These are phyloP conservation scores for Pelodytes ibericus DNA, from an alignment of 2,797 vertebrate genomes.

Conservation along the genomic window DNA sequence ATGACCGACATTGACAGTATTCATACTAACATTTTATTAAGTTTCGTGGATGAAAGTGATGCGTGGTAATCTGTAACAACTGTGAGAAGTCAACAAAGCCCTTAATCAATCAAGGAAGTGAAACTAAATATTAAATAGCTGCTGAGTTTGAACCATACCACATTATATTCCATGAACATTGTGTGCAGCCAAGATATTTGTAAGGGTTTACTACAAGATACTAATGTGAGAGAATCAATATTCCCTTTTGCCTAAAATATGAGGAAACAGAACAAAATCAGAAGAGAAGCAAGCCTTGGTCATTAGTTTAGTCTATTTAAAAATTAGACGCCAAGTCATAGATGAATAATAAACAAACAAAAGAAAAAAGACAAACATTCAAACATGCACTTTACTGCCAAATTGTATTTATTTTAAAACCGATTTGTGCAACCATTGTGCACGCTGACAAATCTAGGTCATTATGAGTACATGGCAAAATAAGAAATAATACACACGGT, in stretches of 20 bases:
- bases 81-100: too few species aligned
- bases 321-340: not conserved
- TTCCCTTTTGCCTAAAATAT: not conserved
- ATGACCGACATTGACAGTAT: too few species aligned
- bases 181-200: too few species aligned
- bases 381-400: conserved; percentile 1
- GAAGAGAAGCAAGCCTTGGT: not conserved
- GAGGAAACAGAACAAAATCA: not conserved
- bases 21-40: too few species aligned
- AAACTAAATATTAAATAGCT: too few species aligned
- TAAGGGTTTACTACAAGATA: not conserved
- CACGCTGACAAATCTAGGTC: conserved; percentile 7
- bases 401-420: not conserved
- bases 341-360: not conserved
- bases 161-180: too few species aligned
- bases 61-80: too few species aligned
- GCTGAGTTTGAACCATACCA: too few species aligned
- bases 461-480: not conserved
- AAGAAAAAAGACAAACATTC: not conserved
- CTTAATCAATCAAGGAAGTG: too few species aligned
- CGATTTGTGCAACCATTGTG: not conserved
- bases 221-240: not conserved
- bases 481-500: not conserved
- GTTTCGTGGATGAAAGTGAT: too few species aligned
- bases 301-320: not conserved